phyloP scores from a whole-genome alignment of 2,113 vertebrate genomes.

The Panthera leo region DNA sequence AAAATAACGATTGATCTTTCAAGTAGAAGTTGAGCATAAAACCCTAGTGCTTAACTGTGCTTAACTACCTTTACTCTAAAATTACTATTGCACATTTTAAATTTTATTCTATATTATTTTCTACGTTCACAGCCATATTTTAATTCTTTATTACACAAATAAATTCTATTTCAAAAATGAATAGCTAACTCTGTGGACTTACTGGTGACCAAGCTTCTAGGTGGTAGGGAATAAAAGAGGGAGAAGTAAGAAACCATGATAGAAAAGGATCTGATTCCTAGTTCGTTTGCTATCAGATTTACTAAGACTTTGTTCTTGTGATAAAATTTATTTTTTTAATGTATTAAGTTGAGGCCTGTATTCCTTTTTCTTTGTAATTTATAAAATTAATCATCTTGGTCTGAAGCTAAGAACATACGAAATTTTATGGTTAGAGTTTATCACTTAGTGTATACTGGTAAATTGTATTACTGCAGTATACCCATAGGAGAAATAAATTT shows the following conservation, averaged over 20 bases:
- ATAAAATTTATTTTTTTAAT: constrained; percentile 26
- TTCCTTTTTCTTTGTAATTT: constrained; percentile 7
- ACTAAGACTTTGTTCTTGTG: constrained; percentile 8
- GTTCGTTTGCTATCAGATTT: not conserved
- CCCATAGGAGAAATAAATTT: not conserved
- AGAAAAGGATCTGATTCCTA: constrained; percentile 9
- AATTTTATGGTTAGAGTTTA: constrained; percentile 23
- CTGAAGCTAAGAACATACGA: not conserved
- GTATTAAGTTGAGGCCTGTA: not conserved
- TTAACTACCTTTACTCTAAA: constrained; percentile 50
- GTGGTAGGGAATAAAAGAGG: not conserved
- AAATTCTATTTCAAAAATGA: constrained; percentile 71
- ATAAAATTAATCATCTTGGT: constrained; percentile 12
- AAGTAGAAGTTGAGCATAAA: constrained; percentile 52
- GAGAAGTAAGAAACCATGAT: not conserved
- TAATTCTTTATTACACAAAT: constrained; percentile 69
- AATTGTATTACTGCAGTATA: not conserved
- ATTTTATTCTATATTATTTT: constrained; percentile 60
- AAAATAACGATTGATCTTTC: constrained; percentile 41
- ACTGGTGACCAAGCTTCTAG: constrained; percentile 48
- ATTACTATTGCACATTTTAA: constrained; percentile 61
- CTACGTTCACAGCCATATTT: constrained; percentile 64
- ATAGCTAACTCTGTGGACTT: constrained; percentile 57
- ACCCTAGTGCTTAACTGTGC: not conserved
- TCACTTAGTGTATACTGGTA: not conserved